Conservation (phyloP, 1,140 invertebrate species). For the Magallana ariakensis region DNA sequence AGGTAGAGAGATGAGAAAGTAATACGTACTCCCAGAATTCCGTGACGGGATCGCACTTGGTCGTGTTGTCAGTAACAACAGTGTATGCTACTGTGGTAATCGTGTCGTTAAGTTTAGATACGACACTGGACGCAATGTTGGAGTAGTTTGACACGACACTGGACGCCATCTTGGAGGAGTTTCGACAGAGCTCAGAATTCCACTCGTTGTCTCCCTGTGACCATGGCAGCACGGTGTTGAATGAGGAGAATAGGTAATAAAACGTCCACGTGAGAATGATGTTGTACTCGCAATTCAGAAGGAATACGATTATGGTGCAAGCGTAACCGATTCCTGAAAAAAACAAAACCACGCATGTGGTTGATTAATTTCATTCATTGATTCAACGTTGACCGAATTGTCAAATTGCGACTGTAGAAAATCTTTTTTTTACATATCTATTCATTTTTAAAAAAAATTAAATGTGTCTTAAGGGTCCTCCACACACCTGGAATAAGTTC, state of each 20-base stretch:
- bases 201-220: constrained; percentile 78
- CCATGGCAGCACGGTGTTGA: constrained; percentile 79
- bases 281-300: constrained; percentile 78
- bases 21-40: constrained; percentile 77
- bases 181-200: constrained; percentile 76
- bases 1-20: constrained; percentile 57
- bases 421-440: too few relatives aligned
- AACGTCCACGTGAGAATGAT: constrained; percentile 78
- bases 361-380: too few relatives aligned
- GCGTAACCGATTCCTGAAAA: constrained; percentile 76
- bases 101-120: neutral
- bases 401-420: too few relatives aligned
- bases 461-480: too few relatives aligned
- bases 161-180: neutral
- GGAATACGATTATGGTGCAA: constrained; percentile 72
- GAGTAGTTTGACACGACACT: neutral
- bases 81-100: constrained; percentile 2
- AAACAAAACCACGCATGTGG: constrained; percentile 15
- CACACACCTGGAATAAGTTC: too few relatives aligned
- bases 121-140: neutral
- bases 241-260: constrained; percentile 78
- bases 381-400: too few relatives aligned
- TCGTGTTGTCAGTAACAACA: neutral
- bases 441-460: too few relatives aligned
- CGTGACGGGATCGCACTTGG: constrained; percentile 70